Evolutionary conservation across 1,140 invertebrate genomes (phyloP), one percentile per base, ranked within the genome.

Genomic region (Drosophila bipectinata): DNA sequence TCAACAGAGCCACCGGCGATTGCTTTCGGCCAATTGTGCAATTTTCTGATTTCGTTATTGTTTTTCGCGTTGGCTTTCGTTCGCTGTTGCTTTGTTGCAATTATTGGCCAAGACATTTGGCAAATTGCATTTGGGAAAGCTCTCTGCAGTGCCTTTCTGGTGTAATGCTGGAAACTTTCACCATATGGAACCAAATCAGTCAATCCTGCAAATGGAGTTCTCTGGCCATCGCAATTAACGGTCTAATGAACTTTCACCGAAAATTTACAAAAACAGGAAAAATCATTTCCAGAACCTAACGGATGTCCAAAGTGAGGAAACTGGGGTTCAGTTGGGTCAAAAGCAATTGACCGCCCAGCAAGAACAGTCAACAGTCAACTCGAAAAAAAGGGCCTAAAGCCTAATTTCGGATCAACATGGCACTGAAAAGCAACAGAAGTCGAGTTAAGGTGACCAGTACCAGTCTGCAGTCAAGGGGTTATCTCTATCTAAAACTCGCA

Each of bases 321-420:
- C 68, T 39, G 48, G 59, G 56, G 63, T 66, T 47, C 58, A 21
- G 15, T 24, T 47, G 64, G 83, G 76, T 88, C 84, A 88, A 83
- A 89, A 88, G 84, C 79, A 83, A 88, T 88, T 88, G 84, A 77
- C 83, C 84, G 76, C 64, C 79, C 83, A 79, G 78, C 79, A 62
- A 49, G 64, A 39, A 53, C 51, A 37, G 26, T 51, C 59, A 61
- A 58, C 66, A 37, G 26, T 51, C 59, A 61, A 58, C 66, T 34
- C 32, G 57, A 77, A 71, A 71, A 71, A 71, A 77, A 72, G 66
- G 84, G 82, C 82, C 71, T 47, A 58, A 54, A 62, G 63, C 64
- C 66, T 82, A 85, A 85, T 88, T 80, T 66, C 48, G 49, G 53
- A 53, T 57, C 63, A 58, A 77, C 83, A 82, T 41, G 82, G 60